Base-by-base conservation (phyloP, 2,113 vertebrate species). In the Cyprinus carpio region DNA sequence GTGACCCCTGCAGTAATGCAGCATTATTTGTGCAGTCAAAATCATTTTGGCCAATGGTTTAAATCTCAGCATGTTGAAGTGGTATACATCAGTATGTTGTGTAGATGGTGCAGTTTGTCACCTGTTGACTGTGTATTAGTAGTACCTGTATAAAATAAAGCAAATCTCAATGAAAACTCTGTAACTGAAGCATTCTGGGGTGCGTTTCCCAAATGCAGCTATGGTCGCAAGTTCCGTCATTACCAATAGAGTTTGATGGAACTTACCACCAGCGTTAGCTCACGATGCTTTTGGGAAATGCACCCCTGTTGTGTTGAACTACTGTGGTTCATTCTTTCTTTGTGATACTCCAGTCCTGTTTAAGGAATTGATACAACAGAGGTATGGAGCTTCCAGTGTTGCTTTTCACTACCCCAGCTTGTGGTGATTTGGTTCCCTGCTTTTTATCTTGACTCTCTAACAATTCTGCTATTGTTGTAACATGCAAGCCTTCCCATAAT, bases 311-410 rank as follows among this genome's bases (percentile, higher is more conserved):
- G 67, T 60, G 62, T 78, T 67, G 11, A 18, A 40, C 69, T 40
- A 69, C 46, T 51, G 15, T 75, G 71, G 56, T 25, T 37, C 37
- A 16, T 67, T 76, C 0, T 11, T 71, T 43, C 49, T n/a, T 74
- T 5, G 12, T 46, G 37, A 18, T 82, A 49, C 16, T 16, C 43
- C 81, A 82, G 27, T 58, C 18, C 27, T 56, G 1, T 23, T 78
- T 84, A 62, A 56, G 67, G 86, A 87, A 87, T 62, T 37, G 79
- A 82, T 37, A 87, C 49, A 29, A 46, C 75, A 54, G 83, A 71
- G 56, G 86, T 82, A 58, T 80, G 75, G 34, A 46, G 77, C 72
- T 75, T 81, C 77, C 83, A 60, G 69, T 79, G 67, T 79, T 75
- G 81, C 20, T 74, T 83, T 81, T 84, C 82, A 87, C 75, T 84